Conservation (phyloP, 2,113 vertebrate genomes). For the Colaptes auratus region DNA sequence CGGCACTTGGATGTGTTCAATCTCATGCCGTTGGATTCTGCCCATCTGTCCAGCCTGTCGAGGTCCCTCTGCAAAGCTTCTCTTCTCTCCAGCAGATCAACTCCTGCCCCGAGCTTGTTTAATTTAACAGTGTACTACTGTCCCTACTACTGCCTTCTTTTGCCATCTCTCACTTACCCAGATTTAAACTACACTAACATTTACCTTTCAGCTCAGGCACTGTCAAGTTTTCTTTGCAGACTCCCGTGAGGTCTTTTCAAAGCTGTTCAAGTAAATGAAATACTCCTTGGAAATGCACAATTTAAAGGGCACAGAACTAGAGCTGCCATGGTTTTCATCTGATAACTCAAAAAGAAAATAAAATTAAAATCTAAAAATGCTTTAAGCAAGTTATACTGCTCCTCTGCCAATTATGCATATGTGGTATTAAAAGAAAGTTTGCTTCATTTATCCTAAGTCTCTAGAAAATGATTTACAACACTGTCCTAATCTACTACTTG, state of each 20-base stretch:
- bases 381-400: not conserved
- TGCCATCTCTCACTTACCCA: not conserved
- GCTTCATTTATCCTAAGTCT: not conserved
- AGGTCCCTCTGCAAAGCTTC: too few relatives aligned
- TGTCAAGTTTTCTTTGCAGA: not conserved
- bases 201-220: not conserved
- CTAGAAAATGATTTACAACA: not conserved
- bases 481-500: not conserved
- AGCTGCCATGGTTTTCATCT: not conserved
- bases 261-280: not conserved
- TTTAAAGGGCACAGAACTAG: not conserved
- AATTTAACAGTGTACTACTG: not conserved
- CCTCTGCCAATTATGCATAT: not conserved
- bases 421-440: slow-evolving; percentile 13
- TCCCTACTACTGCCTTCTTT: not conserved
- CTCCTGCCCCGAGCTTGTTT: not conserved
- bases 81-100: too few relatives aligned
- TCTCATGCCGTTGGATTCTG: too few relatives aligned
- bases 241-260: not conserved
- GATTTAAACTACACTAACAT: not conserved
- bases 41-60: too few relatives aligned
- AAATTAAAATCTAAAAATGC: not conserved
- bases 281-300: not conserved
- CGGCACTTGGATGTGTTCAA: too few relatives aligned
- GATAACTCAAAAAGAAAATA: not conserved